phyloP scores from a whole-genome alignment of 2,888 invertebrate species.

The Listrodromus nycthemerus region DNA sequence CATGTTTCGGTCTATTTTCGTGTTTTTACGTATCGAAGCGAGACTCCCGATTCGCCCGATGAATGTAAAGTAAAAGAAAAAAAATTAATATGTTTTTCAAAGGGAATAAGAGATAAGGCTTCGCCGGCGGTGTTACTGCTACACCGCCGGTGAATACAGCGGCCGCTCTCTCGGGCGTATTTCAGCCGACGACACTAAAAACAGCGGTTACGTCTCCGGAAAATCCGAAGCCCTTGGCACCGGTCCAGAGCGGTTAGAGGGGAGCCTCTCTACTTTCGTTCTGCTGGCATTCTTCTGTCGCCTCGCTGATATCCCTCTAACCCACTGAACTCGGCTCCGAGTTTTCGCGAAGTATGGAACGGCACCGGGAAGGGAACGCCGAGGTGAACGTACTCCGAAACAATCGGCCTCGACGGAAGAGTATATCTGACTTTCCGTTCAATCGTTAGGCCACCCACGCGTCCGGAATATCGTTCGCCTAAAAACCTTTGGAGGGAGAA shows the following conservation, averaged over 20 bases:
- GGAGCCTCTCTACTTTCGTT: conserved; percentile 60
- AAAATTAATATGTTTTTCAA: conserved; percentile 1
- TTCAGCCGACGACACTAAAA: conserved; percentile 76
- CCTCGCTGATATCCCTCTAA: conserved; percentile 58
- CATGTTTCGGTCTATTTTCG: conserved; percentile 42
- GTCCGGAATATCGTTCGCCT: conserved; percentile 8
- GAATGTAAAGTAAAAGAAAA: conserved; percentile 10
- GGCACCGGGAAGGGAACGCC: conserved; percentile 46
- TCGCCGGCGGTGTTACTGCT: background rate
- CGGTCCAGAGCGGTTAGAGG: conserved; percentile 72
- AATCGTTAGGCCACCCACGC: conserved; percentile 40
- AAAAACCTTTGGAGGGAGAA: background rate
- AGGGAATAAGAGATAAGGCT: conserved; percentile 14
- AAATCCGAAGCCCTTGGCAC: conserved; percentile 76
- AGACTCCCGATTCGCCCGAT: conserved; percentile 2
- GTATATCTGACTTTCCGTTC: conserved; percentile 45
- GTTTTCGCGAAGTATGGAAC: conserved; percentile 19
- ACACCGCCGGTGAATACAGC: conserved; percentile 6
- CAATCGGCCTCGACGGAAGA: conserved; percentile 41
- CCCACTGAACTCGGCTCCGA: conserved; percentile 56
- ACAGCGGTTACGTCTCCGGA: conserved; percentile 76
- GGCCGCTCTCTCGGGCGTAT: conserved; percentile 66
- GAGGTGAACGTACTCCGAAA: conserved; percentile 52
- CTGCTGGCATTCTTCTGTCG: conserved; percentile 20
- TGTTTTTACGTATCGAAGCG: conserved; percentile 32